Evolutionary conservation across 2,888 invertebrate species (phyloP), one percentile per base, ranked within the genome.

Genomic region (Microplitis manilae): DNA sequence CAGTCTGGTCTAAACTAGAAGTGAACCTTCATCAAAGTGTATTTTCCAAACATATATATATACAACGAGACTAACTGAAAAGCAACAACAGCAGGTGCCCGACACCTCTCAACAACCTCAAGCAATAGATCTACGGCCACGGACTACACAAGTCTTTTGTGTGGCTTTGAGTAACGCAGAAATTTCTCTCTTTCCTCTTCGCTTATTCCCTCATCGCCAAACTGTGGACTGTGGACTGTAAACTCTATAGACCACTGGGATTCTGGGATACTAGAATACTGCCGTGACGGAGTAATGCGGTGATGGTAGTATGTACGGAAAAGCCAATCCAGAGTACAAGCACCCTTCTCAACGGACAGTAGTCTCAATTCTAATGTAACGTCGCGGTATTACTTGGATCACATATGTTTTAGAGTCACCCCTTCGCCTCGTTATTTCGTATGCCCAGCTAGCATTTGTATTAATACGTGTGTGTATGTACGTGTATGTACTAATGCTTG

Each of bases 331-430:
- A 30, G 13, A 61, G 60, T 62, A 5, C 15, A 7, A 50, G 6
- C 38, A n/a, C 73, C 17, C n/a, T 41, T 30, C 67, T 67, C 13
- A 30, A 30, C 50, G 30, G 30, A 50, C 67, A 62, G 13, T 62
- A 62, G 13, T 62, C 67, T 59, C 59, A 20, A 59, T 73, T 73
- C 65, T 67, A 73, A 73, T 73, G 50, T 50, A 13, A 15, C 59
- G 67, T 64, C 68, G 61, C 62, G 73, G 60, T 73, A 77, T 77
- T 73, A 73, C 77, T 72, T 60, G 79, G 72, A 79, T 79, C 76
- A 71, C 78, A 79, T 79, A 75, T 77, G 79, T 75, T 76, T 41
- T 59, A 76, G 65, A 75, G 74, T 75, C 78, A 75, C 79, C 80
- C 81, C 73, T 73, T 77, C 60, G 62, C 13, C 41, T 68, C 72